A percentile compares a stretch with the other conserved stretches of the same genome.
These are phyloP conservation scores for Euwallacea fornicatus DNA, from an alignment of 1,140 invertebrate species.

Conservation along the genomic window DNA sequence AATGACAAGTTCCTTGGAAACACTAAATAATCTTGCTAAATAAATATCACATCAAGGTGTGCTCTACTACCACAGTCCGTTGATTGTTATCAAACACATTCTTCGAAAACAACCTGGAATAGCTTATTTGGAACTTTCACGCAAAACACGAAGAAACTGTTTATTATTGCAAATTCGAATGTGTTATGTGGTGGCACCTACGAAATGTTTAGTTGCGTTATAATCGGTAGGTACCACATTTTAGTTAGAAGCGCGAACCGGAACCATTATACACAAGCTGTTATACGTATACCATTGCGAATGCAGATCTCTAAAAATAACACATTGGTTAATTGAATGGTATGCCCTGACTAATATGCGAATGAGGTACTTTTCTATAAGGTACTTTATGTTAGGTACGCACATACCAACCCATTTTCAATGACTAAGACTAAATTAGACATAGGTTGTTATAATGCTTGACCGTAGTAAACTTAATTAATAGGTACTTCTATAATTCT, in stretches of 20 bases:
- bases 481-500: background rate
- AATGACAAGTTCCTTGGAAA: too few species aligned
- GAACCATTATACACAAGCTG: slow-evolving; percentile 17
- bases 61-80: too few species aligned
- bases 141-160: background rate
- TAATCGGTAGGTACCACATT: background rate
- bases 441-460: background rate
- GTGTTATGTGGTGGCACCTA: background rate
- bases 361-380: too few species aligned
- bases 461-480: background rate
- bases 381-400: too few species aligned
- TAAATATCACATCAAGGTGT: too few species aligned
- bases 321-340: slow-evolving; percentile 2
- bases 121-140: background rate
- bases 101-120: slow-evolving; percentile 5
- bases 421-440: too few species aligned
- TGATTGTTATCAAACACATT: background rate
- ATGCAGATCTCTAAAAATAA: slow-evolving; percentile 5
- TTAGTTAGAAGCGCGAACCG: background rate
- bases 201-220: background rate
- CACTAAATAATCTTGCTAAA: too few species aligned
- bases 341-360: too few species aligned
- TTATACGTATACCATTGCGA: slow-evolving; percentile 4
- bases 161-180: too few species aligned
- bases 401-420: too few species aligned